These are phyloP conservation scores for Sipha maydis DNA, from an alignment of 2,888 invertebrate genomes.

Conservation along the genomic window DNA sequence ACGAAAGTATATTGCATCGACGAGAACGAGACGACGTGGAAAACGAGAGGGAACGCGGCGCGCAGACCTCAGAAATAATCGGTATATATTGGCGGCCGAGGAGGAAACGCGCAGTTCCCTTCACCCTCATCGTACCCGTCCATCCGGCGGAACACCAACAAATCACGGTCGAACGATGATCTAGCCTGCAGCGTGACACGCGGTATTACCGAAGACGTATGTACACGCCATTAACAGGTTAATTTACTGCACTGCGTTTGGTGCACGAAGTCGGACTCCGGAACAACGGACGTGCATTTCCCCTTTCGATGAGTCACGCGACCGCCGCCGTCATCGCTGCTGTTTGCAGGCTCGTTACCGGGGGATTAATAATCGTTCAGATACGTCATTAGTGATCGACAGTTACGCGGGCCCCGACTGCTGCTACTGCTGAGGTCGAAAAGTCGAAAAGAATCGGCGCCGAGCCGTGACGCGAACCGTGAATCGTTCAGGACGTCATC, in stretches of 20 bases:
- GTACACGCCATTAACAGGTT: slow-evolving; percentile 42
- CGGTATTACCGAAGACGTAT: not conserved
- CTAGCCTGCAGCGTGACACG: not conserved
- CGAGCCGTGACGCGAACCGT: not conserved
- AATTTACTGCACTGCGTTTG: slow-evolving; percentile 10
- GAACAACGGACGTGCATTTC: slow-evolving; percentile 35
- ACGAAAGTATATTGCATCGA: not conserved
- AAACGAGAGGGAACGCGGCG: not conserved
- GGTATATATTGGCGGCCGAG: not conserved
- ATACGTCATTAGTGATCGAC: slow-evolving; percentile 36
- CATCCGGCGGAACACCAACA: not conserved
- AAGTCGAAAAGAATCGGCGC: not conserved
- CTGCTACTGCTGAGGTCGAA: not conserved
- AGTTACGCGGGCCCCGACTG: too few relatives aligned
- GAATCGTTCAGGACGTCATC: not conserved
- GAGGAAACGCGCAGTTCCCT: not conserved
- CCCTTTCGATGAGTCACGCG: slow-evolving; percentile 49
- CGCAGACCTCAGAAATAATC: not conserved
- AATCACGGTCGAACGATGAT: slow-evolving; percentile 12
- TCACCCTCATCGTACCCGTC: not conserved
- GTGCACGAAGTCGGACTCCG: not conserved
- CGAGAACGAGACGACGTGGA: slow-evolving; percentile 5
- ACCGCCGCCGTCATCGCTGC: not conserved
- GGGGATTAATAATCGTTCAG: slow-evolving; percentile 53
- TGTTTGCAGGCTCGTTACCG: slow-evolving; percentile 54